phyloP scores from a whole-genome alignment of 2,888 invertebrate genomes.

The Mythimna loreyi region DNA sequence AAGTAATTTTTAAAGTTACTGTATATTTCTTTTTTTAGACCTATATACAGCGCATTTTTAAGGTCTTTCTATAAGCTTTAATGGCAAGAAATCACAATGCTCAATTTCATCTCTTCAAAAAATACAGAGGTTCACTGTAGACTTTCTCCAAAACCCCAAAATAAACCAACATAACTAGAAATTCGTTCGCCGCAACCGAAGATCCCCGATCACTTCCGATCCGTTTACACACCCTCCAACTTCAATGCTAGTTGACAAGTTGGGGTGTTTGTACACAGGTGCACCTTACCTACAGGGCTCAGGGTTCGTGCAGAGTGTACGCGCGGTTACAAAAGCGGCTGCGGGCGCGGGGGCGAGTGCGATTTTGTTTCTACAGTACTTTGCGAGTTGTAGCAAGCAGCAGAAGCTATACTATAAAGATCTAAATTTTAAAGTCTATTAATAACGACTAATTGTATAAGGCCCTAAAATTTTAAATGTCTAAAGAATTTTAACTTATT shows the following conservation, averaged over 20 bases:
- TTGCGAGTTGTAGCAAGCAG: no score
- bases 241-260: slow-evolving; percentile 58
- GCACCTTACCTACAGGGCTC: slow-evolving; percentile 61
- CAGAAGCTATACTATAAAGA: no score
- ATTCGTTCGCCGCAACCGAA: slow-evolving; percentile 11
- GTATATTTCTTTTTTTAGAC: no score
- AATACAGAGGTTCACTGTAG: no score
- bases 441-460: no score
- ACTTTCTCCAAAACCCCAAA: background rate
- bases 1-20: background rate
- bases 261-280: slow-evolving; percentile 64
- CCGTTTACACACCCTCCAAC: slow-evolving; percentile 39
- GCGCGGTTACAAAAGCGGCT: background rate
- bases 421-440: no score
- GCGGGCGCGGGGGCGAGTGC: background rate
- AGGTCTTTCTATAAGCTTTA: background rate
- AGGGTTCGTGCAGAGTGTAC: background rate
- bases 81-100: background rate
- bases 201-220: slow-evolving; percentile 42
- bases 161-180: background rate
- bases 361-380: no score
- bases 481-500: no score
- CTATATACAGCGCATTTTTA: no score
- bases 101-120: no score
- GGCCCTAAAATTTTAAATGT: no score